Conservation (phyloP, 1,140 invertebrate genomes). For the Acyrthosiphon pisum region DNA sequence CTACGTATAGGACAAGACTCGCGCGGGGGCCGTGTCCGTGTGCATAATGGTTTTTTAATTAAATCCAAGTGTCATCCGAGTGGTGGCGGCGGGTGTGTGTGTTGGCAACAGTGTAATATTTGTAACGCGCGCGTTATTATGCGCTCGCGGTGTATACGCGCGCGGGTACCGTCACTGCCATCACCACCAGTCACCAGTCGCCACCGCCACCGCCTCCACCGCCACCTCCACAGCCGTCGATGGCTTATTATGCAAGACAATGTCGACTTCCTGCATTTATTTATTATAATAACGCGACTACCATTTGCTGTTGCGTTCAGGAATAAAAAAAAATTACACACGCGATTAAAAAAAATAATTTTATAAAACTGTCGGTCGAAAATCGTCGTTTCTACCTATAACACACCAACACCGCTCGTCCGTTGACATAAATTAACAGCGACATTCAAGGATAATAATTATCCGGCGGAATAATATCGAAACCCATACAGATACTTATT, state of each 20-base stretch:
- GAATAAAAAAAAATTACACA: neutral
- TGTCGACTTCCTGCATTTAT: conserved; percentile 56
- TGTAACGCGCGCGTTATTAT: neutral
- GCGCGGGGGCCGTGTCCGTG: neutral
- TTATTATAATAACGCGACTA: conserved; percentile 25
- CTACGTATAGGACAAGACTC: neutral
- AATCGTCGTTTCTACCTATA: neutral
- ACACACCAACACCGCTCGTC: neutral
- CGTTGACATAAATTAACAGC: conserved; percentile 28
- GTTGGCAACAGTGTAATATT: conserved; percentile 54
- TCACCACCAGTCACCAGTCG: neutral
- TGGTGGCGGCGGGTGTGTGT: neutral
- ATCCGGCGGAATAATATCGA: neutral
- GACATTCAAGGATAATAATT: conserved; percentile 25
- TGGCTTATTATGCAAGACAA: conserved; percentile 57
- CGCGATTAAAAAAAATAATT: conserved; percentile 12
- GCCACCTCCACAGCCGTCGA: neutral
- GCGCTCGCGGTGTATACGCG: conserved; percentile 6
- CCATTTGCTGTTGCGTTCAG: neutral
- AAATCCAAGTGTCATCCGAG: conserved; percentile 39
- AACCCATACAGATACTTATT: neutral
- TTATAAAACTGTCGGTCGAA: neutral
- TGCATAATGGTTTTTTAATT: conserved; percentile 49
- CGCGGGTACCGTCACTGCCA: conserved; percentile 5
- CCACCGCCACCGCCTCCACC: neutral